Evolutionary conservation across 2,888 invertebrate genomes (phyloP).

Genomic region (Trichacis sp.): DNA sequence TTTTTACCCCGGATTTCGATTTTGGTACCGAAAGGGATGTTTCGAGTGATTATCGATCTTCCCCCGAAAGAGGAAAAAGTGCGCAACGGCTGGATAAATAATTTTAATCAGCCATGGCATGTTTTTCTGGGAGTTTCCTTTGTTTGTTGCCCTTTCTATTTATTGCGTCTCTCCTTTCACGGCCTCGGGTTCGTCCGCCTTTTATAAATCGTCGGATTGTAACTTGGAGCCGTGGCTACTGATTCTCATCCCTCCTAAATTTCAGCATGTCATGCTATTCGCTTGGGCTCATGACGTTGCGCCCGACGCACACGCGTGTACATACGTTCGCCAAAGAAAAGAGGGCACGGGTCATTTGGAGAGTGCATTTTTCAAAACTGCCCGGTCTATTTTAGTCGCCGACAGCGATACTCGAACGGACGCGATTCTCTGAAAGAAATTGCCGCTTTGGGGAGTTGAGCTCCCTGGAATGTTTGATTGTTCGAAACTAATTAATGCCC

Average conservation of each 20-base stretch:
- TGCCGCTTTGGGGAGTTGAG: no score
- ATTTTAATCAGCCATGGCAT: no score
- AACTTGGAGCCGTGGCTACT: constrained; percentile 18
- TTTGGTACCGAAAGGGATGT: no score
- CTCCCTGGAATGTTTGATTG: no score
- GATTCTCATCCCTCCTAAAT: constrained; percentile 40
- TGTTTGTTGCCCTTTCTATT: background rate
- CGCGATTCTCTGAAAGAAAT: no score
- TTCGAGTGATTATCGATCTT: no score
- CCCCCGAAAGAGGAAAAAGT: no score
- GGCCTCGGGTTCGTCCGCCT: background rate
- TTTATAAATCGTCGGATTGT: background rate
- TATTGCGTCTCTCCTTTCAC: background rate
- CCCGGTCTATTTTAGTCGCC: constrained; percentile 14
- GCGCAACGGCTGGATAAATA: no score
- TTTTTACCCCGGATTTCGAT: no score
- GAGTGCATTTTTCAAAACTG: constrained; percentile 38
- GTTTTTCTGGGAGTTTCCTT: constrained; percentile 1
- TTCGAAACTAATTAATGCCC: no score
- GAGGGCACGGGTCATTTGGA: constrained; percentile 22
- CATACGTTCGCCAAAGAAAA: constrained; percentile 9
- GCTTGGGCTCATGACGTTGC: constrained; percentile 8
- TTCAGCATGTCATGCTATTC: constrained; percentile 18
- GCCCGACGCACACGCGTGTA: constrained; percentile 22
- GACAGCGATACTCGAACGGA: no score